Conservation (phyloP, 2,888 invertebrate species). For the Drosophila subquinaria region DNA sequence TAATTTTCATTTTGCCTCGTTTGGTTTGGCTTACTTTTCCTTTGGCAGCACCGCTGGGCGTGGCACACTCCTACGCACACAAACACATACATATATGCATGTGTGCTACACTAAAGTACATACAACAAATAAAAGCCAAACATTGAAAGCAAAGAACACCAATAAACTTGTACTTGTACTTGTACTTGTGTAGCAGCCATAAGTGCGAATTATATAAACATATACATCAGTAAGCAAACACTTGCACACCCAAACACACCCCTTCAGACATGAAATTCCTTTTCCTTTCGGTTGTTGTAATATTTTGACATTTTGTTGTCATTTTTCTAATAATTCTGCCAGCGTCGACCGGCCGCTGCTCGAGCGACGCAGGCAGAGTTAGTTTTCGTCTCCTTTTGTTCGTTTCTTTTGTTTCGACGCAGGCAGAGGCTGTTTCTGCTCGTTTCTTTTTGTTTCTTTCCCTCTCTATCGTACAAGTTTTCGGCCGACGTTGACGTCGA, state of each 20-base stretch:
- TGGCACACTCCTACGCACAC: slow-evolving; percentile 1
- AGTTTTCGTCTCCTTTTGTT: too few relatives aligned
- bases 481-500: too few relatives aligned
- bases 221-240: slow-evolving; percentile 55
- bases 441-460: too few relatives aligned
- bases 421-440: too few relatives aligned
- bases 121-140: slow-evolving; percentile 74
- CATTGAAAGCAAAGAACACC: slow-evolving; percentile 54
- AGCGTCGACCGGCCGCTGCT: too few relatives aligned
- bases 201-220: slow-evolving; percentile 76
- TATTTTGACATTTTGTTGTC: too few relatives aligned
- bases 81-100: neutral
- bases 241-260: slow-evolving; percentile 9
- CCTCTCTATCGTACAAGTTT: too few relatives aligned
- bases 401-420: too few relatives aligned
- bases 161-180: slow-evolving; percentile 73
- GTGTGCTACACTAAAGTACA: slow-evolving; percentile 31
- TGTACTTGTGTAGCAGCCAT: slow-evolving; percentile 59
- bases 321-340: too few relatives aligned
- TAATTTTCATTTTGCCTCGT: slow-evolving; percentile 74
- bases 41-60: slow-evolving; percentile 28
- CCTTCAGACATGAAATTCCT: slow-evolving; percentile 5
- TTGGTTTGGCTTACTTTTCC: slow-evolving; percentile 59
- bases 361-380: too few relatives aligned
- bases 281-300: too few relatives aligned